These are phyloP conservation scores for Zygothrica quintamaculata DNA, from an alignment of 2,888 invertebrate species.

Conservation along the genomic window DNA sequence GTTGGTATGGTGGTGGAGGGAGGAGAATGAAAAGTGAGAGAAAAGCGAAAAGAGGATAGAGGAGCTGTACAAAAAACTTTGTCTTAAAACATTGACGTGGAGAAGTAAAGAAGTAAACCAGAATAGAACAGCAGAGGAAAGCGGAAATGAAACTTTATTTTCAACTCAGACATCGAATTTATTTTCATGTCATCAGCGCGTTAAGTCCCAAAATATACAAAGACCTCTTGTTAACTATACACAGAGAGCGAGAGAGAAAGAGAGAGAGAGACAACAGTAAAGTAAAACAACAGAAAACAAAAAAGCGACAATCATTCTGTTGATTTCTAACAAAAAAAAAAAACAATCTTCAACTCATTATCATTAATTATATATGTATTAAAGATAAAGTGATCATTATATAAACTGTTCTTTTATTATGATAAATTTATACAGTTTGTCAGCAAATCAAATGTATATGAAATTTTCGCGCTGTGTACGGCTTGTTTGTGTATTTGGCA, in stretches of 20 bases:
- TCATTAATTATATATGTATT: background rate
- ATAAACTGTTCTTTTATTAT: too few relatives aligned
- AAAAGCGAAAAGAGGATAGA: too few relatives aligned
- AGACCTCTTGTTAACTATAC: background rate
- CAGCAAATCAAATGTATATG: slow-evolving; percentile 12
- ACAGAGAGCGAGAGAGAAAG: slow-evolving; percentile 8
- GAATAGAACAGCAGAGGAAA: slow-evolving; percentile 20
- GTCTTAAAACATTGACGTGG: slow-evolving; percentile 5
- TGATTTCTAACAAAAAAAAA: too few relatives aligned
- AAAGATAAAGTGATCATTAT: too few relatives aligned
- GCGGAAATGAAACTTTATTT: slow-evolving; percentile 72
- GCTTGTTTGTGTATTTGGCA: slow-evolving; percentile 32
- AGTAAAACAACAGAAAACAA: slow-evolving; percentile 2
- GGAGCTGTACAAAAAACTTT: slow-evolving; percentile 37
- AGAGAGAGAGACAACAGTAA: slow-evolving; percentile 3
- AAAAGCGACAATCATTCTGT: background rate
- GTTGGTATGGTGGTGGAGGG: background rate
- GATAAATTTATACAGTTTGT: too few relatives aligned
- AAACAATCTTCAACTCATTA: too few relatives aligned
- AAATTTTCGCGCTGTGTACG: slow-evolving; percentile 1
- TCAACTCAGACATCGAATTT: slow-evolving; percentile 76
- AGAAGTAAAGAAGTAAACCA: slow-evolving; percentile 7
- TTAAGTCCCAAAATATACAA: slow-evolving; percentile 29
- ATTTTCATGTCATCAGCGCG: slow-evolving; percentile 68
- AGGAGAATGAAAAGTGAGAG: background rate